Evolutionary conservation across 2,888 invertebrate genomes (phyloP).

Genomic region (Leptogaster cylindrica): DNA sequence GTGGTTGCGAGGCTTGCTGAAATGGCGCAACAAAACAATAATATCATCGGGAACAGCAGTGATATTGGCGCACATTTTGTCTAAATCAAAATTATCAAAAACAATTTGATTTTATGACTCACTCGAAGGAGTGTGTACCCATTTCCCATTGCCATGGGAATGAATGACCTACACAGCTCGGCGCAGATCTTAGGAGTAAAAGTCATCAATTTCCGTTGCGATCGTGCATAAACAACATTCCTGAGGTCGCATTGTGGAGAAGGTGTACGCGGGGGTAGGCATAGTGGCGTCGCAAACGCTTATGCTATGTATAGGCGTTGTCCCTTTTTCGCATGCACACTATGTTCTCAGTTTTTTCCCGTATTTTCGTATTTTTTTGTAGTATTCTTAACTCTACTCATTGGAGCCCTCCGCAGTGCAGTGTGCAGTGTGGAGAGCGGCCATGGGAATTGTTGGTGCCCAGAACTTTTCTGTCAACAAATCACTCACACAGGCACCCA

Average conservation of each 20-base stretch:
- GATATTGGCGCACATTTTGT: too few species aligned
- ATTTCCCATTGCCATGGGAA: constrained; percentile 24
- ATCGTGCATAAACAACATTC: constrained; percentile 37
- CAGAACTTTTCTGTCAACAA: constrained; percentile 33
- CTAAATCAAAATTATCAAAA: constrained; percentile 26
- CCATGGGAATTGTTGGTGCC: background rate
- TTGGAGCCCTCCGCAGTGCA: background rate
- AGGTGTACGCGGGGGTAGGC: background rate
- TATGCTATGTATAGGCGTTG: too few species aligned
- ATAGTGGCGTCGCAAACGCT: background rate
- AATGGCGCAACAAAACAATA: too few species aligned
- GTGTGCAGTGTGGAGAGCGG: background rate
- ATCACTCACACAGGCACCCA: constrained; percentile 9
- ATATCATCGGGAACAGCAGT: too few species aligned
- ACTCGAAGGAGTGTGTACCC: constrained; percentile 15
- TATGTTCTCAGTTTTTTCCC: too few species aligned
- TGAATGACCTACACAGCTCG: constrained; percentile 28
- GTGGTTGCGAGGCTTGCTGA: too few species aligned
- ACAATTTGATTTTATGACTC: constrained; percentile 31
- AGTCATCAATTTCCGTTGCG: constrained; percentile 33
- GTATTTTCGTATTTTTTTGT: too few species aligned
- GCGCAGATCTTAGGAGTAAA: constrained; percentile 28
- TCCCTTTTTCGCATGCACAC: too few species aligned
- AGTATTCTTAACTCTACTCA: too few species aligned
- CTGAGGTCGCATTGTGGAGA: constrained; percentile 7